Evolutionary conservation across 2,888 invertebrate genomes (phyloP), one percentile per base, ranked within the genome.

Genomic region (Lasioglossum marginatum): DNA sequence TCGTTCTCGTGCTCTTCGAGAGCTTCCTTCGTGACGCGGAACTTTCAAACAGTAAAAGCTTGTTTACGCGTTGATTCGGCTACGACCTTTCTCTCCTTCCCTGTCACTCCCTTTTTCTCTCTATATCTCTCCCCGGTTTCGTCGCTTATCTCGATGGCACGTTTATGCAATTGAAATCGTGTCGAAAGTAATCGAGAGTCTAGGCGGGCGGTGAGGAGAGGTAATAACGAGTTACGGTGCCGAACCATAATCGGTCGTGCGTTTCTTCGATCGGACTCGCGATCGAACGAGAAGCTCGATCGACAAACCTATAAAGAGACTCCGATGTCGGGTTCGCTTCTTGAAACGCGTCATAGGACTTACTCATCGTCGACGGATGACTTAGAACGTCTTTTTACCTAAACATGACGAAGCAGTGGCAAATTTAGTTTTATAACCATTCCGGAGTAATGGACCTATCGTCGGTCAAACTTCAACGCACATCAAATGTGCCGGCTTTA

Each of bases 41-140:
- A 70, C 70, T 70, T 70, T n/a, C 70, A 40, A 70, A 70, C 70
- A n/a, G 70, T 70, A 70, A 70, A 70, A 70, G 37, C 70, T 40
- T 70, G 40, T 70, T 70, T 70, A 40, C 12, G 40, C 40, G 70
- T 14, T 23, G 0, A 37, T 37, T 68, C n/a, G 27, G 19, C 19
- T 60, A 27, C 37, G 27, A 31, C 40, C 40, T 60, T 27, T 60
- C 40, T 23, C 63, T 23, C 6, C 16, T 31, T 14, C 16, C 6
- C 31, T 14, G 16, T 31, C 31, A 2, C 60, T 31, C 60, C 27
- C 52, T 60, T 4, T 27, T 27, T 57, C 63, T 63, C 63, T 52
- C 23, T 52, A 23, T 12, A 14, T 19, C 43, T 27, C 16, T 23
- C 19, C 31, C 4, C 23, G 27, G 23, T 5, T 19, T 63, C 31